Conservation (phyloP, 2,888 invertebrate genomes). For the Loripinus fragilis region DNA sequence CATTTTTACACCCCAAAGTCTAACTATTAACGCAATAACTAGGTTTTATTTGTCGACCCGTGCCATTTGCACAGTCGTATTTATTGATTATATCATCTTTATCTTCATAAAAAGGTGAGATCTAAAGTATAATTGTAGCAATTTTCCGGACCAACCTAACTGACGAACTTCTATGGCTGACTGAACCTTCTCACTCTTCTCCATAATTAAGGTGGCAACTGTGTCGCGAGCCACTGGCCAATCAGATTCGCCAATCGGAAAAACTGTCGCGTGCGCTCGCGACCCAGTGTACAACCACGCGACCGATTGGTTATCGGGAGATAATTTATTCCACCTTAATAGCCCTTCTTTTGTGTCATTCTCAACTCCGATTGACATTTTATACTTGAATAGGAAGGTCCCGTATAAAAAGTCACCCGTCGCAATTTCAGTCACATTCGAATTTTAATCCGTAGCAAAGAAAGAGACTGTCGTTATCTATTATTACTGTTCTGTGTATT, state of each 20-base stretch:
- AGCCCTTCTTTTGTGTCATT: slow-evolving; percentile 58
- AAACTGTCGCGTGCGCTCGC: slow-evolving; percentile 65
- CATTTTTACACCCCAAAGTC: slow-evolving; percentile 48
- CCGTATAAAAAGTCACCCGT: slow-evolving; percentile 55
- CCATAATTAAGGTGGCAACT: slow-evolving; percentile 28
- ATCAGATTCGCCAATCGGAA: slow-evolving; percentile 58
- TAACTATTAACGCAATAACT: slow-evolving; percentile 26
- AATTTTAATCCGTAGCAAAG: slow-evolving; percentile 30
- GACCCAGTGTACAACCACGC: slow-evolving; percentile 44
- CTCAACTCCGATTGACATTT: slow-evolving; percentile 58
- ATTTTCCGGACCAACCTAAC: slow-evolving; percentile 22
- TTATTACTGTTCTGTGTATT: slow-evolving; percentile 23
- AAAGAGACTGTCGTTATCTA: neutral
- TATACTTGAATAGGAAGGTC: slow-evolving; percentile 35
- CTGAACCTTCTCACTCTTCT: slow-evolving; percentile 24
- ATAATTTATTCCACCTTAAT: slow-evolving; percentile 57
- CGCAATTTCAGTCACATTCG: slow-evolving; percentile 45
- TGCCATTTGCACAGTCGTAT: slow-evolving; percentile 18
- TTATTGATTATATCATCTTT: slow-evolving; percentile 41
- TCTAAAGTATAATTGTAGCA: slow-evolving; percentile 44
- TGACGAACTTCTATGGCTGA: slow-evolving; percentile 9
- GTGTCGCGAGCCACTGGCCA: slow-evolving; percentile 60
- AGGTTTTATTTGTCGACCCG: slow-evolving; percentile 5
- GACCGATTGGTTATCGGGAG: slow-evolving; percentile 19
- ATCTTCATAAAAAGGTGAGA: slow-evolving; percentile 25